These are phyloP conservation scores for Sceloporus undulatus DNA, from an alignment of 2,113 vertebrate genomes.

Conservation along the genomic window DNA sequence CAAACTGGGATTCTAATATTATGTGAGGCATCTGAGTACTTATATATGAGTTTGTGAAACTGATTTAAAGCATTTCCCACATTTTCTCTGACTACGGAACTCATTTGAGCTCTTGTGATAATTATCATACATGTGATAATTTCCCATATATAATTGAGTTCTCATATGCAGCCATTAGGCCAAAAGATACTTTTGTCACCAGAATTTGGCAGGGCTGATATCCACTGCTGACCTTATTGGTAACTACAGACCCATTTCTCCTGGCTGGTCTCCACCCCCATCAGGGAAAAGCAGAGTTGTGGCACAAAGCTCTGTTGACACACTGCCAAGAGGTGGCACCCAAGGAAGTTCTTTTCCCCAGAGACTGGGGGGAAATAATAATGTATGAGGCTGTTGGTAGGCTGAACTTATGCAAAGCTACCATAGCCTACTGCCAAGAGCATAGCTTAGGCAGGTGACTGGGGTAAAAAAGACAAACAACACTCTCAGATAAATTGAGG, in stretches of 20 bases:
- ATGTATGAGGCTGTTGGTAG: background rate
- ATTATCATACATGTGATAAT: background rate
- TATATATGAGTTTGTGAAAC: background rate
- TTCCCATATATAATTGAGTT: no score
- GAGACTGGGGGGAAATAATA: background rate
- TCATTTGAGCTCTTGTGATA: background rate
- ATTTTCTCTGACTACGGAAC: background rate
- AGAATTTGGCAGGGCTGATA: no score
- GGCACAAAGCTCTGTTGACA: background rate
- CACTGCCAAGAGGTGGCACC: no score
- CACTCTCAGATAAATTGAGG: background rate
- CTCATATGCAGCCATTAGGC: background rate
- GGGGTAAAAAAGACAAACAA: background rate
- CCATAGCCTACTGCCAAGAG: background rate
- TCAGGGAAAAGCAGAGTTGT: background rate
- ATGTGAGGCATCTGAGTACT: background rate
- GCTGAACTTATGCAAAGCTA: background rate
- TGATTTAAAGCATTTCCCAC: background rate
- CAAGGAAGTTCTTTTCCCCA: background rate
- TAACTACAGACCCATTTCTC: background rate
- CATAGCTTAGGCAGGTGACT: background rate
- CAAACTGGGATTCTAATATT: background rate
- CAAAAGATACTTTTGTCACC: background rate
- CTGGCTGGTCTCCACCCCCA: background rate
- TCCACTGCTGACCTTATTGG: no score